phyloP scores from a whole-genome alignment of 64 coral and sea anemone genomes.

The Stichodactyla mertensii region DNA sequence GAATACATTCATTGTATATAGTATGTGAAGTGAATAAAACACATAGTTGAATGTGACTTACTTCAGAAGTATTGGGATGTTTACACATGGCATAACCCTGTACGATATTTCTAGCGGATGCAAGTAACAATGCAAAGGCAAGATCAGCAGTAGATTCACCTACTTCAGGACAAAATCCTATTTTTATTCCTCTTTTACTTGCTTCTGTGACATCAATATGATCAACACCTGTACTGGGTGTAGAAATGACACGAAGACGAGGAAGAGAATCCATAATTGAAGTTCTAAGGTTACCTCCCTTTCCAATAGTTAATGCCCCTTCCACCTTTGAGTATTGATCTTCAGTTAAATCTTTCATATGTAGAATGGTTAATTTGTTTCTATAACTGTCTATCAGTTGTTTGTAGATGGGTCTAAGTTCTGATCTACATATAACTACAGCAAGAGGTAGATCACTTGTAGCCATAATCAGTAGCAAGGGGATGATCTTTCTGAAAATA shows the following conservation, averaged over 20 bases:
- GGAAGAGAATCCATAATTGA: constrained; percentile 31
- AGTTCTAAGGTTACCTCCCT: too few relatives aligned
- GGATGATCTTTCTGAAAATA: too few relatives aligned
- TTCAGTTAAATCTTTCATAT: background rate
- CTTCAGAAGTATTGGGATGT: background rate
- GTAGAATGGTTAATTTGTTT: background rate
- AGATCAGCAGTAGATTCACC: constrained; percentile 26
- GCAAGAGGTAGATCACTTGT: background rate
- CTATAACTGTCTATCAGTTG: background rate
- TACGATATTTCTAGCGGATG: constrained; percentile 46
- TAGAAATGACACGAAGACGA: constrained; percentile 35
- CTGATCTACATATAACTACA: background rate
- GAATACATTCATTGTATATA: background rate
- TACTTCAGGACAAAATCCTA: constrained; percentile 26
- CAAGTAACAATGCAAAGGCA: constrained; percentile 36
- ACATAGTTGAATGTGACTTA: background rate
- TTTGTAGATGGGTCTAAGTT: background rate
- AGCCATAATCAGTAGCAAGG: background rate
- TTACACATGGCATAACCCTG: constrained; percentile 13
- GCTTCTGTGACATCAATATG: constrained; percentile 31
- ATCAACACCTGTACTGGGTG: constrained; percentile 20
- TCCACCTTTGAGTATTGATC: background rate
- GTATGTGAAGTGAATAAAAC: background rate
- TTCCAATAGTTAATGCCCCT: background rate
- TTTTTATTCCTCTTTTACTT: constrained; percentile 26